Percentiles rank a stretch among this genome's conserved stretches.
phyloP scores from a whole-genome alignment of 2,888 invertebrate genomes.

The Thymelicus sylvestris region DNA sequence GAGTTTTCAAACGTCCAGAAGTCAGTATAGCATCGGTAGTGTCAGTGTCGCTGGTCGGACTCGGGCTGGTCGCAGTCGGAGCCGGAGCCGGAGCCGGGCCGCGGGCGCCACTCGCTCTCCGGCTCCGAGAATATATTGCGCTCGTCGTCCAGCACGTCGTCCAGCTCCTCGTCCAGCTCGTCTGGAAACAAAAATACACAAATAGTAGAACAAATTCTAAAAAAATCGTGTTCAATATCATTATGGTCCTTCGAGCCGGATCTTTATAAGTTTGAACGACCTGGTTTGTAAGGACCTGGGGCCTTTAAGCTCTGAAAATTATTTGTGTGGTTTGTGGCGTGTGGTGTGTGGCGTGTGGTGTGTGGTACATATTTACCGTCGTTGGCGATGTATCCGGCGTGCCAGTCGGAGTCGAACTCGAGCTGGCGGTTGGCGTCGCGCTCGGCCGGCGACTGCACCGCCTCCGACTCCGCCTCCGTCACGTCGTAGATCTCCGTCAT shows the following conservation, averaged over 20 bases:
- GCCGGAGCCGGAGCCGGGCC: too few species aligned
- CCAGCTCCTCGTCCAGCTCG: conserved; percentile 67
- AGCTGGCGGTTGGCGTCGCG: conserved; percentile 86
- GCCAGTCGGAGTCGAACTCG: conserved; percentile 88
- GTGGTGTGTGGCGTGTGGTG: not conserved
- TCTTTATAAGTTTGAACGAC: too few species aligned
- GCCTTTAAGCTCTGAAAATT: too few species aligned
- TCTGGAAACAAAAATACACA: not conserved
- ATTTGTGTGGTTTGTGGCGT: not conserved
- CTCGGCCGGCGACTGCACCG: conserved; percentile 86
- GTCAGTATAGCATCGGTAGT: too few species aligned
- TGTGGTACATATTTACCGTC: conserved; percentile 52
- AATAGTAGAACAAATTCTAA: too few species aligned
- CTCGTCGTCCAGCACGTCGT: conserved; percentile 82
- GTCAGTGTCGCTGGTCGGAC: conserved; percentile 74
- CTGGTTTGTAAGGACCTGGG: too few species aligned
- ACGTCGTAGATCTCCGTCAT: conserved; percentile 96
- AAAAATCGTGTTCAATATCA: too few species aligned
- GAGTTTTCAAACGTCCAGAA: too few species aligned
- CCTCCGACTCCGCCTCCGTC: conserved; percentile 89
- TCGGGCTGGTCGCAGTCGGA: conserved; percentile 81
- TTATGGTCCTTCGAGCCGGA: too few species aligned
- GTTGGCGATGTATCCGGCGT: conserved; percentile 75
- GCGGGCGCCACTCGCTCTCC: conserved; percentile 82
- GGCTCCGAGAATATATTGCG: conserved; percentile 88